These are phyloP conservation scores for Leptodactylus fuscus DNA, from an alignment of 2,113 vertebrate species.

Conservation along the genomic window DNA sequence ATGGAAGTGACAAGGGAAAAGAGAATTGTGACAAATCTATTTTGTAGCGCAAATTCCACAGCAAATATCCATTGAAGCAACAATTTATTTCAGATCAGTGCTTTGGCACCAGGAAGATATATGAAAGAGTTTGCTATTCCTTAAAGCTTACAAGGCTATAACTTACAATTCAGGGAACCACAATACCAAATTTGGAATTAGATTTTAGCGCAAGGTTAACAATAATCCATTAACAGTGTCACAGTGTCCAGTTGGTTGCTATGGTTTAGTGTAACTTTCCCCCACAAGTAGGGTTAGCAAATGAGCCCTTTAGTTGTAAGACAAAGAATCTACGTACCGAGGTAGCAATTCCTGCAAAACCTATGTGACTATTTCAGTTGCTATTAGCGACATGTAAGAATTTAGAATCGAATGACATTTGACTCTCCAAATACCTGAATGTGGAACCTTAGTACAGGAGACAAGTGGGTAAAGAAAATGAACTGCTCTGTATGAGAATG, in stretches of 20 bases:
- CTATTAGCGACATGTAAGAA: not conserved
- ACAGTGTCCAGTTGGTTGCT: not conserved
- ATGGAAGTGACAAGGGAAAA: too few relatives aligned
- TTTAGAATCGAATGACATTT: not conserved
- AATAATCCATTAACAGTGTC: not conserved
- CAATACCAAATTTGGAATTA: not conserved
- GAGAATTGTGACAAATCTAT: too few relatives aligned
- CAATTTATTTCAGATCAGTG: too few relatives aligned
- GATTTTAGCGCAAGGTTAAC: not conserved
- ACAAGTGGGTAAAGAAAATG: slow-evolving; percentile 10
- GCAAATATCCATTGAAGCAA: too few relatives aligned
- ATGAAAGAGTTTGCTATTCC: too few relatives aligned
- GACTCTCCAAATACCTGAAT: not conserved
- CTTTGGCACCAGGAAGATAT: too few relatives aligned
- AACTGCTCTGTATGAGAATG: slow-evolving; percentile 15
- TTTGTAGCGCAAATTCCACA: too few relatives aligned
- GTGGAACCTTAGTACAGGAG: not conserved
- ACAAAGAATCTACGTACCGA: not conserved
- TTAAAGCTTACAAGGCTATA: too few relatives aligned
- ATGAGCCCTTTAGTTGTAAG: not conserved
- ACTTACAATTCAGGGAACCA: not conserved
- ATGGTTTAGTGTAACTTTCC: not conserved
- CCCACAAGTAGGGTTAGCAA: not conserved
- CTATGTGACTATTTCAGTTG: not conserved
- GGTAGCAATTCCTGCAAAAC: not conserved